These are phyloP conservation scores for Thamnophis sirtalis DNA, from an alignment of 2,113 vertebrate genomes.

Conservation along the genomic window DNA sequence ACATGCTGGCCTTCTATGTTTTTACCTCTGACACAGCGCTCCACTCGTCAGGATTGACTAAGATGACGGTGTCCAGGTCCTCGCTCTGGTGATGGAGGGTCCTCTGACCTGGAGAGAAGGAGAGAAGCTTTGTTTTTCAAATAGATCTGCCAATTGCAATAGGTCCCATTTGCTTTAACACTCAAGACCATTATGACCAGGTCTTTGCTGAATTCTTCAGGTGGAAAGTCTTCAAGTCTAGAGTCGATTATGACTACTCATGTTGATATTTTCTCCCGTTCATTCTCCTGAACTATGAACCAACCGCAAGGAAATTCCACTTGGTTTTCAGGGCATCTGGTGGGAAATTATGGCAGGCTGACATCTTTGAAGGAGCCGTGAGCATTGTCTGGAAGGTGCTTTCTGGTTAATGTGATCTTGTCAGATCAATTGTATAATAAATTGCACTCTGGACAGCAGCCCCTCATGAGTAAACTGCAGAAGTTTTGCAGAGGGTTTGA, in stretches of 20 bases:
- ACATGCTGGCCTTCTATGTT: neutral
- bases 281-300: neutral
- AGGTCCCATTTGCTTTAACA: neutral
- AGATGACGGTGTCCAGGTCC: slow-evolving; percentile 81
- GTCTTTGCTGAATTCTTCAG: neutral
- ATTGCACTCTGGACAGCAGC: too few species aligned
- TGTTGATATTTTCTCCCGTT: neutral
- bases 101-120: slow-evolving; percentile 80
- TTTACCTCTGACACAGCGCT: slow-evolving; percentile 82
- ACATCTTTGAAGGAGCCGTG: too few species aligned
- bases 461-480: too few species aligned
- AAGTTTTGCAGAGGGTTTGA: too few species aligned
- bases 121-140: slow-evolving; percentile 5
- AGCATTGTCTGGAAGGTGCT: too few species aligned
- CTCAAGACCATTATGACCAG: neutral
- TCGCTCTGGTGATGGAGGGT: slow-evolving; percentile 87
- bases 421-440: too few species aligned
- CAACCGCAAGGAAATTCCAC: neutral
- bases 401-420: too few species aligned
- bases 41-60: slow-evolving; percentile 87
- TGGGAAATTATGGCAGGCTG: too few species aligned
- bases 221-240: neutral
- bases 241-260: neutral
- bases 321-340: neutral
- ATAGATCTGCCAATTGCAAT: neutral